These are phyloP conservation scores for Orientallactaga sibirica DNA, from an alignment of 2,797 vertebrate genomes.

Conservation along the genomic window DNA sequence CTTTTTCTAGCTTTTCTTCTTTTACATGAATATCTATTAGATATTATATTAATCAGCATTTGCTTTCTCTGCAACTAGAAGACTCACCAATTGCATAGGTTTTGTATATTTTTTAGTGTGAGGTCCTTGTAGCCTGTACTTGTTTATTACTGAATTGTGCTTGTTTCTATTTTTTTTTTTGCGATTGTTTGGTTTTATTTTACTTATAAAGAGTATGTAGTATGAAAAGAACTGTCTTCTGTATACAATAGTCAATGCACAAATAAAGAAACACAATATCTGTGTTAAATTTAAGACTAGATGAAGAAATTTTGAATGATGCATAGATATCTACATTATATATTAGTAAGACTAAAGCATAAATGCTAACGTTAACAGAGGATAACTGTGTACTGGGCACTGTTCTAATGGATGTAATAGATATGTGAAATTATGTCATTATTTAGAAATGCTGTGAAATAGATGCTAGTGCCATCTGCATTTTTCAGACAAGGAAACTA, in stretches of 20 bases:
- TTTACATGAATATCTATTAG: not conserved
- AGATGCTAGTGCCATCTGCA: not conserved
- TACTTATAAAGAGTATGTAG: not conserved
- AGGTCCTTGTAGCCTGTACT: not conserved
- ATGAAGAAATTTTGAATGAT: not conserved
- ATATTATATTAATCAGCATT: not conserved
- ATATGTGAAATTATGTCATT: not conserved
- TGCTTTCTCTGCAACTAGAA: not conserved
- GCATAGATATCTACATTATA: not conserved
- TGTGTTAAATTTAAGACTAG: not conserved
- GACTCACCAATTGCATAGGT: not conserved
- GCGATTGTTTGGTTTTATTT: not conserved
- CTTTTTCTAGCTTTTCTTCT: not conserved
- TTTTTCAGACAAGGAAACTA: not conserved
- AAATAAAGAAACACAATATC: not conserved
- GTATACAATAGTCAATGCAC: not conserved
- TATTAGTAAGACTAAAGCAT: not conserved
- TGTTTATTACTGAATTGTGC: not conserved
- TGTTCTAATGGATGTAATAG: not conserved
- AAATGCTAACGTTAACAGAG: not conserved
- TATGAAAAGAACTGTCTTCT: not conserved
- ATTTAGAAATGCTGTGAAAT: not conserved
- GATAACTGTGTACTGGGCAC: not conserved
- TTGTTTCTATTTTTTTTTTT: not conserved
- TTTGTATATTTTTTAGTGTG: not conserved